Evolutionary conservation across 2,113 vertebrate genomes (phyloP), one percentile per base, ranked within the genome.

Genomic region (Nannospalax galili): DNA sequence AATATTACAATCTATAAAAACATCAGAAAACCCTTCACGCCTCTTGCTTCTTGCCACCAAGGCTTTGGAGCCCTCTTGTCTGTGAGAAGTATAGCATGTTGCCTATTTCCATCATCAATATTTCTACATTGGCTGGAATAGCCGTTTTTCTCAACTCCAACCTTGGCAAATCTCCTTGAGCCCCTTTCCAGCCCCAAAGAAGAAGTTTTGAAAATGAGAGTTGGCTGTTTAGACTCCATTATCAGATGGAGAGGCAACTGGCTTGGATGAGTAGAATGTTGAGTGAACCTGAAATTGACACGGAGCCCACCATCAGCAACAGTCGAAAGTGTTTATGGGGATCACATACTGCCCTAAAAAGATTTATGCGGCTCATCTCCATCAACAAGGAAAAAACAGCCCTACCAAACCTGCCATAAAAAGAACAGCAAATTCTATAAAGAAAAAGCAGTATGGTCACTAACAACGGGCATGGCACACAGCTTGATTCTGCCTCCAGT

Each of bases 391-490:
- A 62, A 70, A 81, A 67, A 62, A 79, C 64, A 60, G 42, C 52
- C 79, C 73, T 75, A 87, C 96, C 95, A 92, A 97, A 96, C 90
- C 96, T 93, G 95, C 96, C 87, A 94, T 97, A 96, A 97, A 97
- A 96, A 73, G 87, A 95, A 92, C 48, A 96, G 96, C 95, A 84
- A 82, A 95, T 93, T 96, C 96, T 96, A 94, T 91, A 70, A 97
- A 96, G 93, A 78, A 96, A 97, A 95, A 89, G 93, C 94, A 90
- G 91, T 88, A 78, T 80, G 95, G 96, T 95, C 96, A 87, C 96
- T 94, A 87, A 95, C 62, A 45, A 72, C 22, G 42, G 96, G 93
- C 91, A 20, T 0, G 79, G 30, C 4, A 42, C 97, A 62, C 97
- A 96, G 97, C 95, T 79, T 56, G 95, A 75, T 64, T 84, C 94